phyloP scores from a whole-genome alignment of 2,888 invertebrate species.

The Sceliomorpha sp. region DNA sequence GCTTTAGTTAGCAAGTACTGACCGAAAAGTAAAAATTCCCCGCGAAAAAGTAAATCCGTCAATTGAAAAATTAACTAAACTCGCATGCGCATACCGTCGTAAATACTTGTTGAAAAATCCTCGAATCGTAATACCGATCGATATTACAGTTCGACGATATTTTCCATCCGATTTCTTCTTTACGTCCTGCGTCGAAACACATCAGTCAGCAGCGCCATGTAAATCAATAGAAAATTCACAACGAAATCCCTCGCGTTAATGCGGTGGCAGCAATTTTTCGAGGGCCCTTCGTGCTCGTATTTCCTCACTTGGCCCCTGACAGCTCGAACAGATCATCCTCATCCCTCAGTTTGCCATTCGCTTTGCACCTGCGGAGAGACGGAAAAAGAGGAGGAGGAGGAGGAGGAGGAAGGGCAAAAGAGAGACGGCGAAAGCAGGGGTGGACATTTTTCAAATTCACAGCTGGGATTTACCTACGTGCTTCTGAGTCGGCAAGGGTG shows the following conservation, averaged over 20 bases:
- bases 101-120: too few species aligned
- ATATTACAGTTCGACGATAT: too few species aligned
- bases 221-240: slow-evolving; percentile 34
- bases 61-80: too few species aligned
- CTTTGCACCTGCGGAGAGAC: slow-evolving; percentile 56
- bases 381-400: slow-evolving; percentile 17
- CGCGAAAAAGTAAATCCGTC: too few species aligned
- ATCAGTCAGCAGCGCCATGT: neutral
- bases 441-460: slow-evolving; percentile 67
- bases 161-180: too few species aligned
- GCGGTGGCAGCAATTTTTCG: slow-evolving; percentile 33
- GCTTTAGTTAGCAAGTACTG: too few species aligned
- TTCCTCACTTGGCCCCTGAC: slow-evolving; percentile 40
- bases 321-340: slow-evolving; percentile 49
- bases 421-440: slow-evolving; percentile 61
- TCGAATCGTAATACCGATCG: too few species aligned
- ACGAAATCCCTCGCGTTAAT: slow-evolving; percentile 33
- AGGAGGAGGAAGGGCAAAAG: slow-evolving; percentile 28
- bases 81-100: too few species aligned
- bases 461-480: slow-evolving; percentile 67
- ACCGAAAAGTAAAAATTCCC: too few species aligned
- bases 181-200: too few species aligned
- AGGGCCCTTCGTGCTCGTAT: slow-evolving; percentile 30
- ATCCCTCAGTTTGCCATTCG: slow-evolving; percentile 31
- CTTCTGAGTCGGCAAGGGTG: slow-evolving; percentile 25